These are phyloP conservation scores for Beaufortia kweichowensis DNA, from an alignment of 2,113 vertebrate species.

Conservation along the genomic window DNA sequence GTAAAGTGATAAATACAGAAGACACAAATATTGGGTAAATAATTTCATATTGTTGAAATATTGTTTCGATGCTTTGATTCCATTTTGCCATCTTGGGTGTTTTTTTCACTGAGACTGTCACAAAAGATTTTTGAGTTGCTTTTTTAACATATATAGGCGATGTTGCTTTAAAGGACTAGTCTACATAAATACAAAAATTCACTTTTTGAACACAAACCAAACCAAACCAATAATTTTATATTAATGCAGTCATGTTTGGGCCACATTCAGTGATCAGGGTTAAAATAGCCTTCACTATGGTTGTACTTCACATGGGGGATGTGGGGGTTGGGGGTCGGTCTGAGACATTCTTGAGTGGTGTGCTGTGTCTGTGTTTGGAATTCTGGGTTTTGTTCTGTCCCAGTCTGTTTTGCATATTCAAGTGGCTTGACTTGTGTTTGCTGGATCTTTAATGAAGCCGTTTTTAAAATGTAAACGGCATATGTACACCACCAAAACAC, in stretches of 20 bases:
- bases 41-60: no score
- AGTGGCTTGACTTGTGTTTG: conserved; percentile 46
- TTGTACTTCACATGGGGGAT: conserved; percentile 17
- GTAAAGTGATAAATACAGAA: no score
- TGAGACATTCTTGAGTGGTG: conserved; percentile 22
- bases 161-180: no score
- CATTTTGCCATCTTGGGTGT: no score
- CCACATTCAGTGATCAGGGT: conserved; percentile 28
- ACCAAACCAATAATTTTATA: no score
- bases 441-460: conserved; percentile 42
- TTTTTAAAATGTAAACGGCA: conserved; percentile 43
- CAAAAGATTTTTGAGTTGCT: no score
- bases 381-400: conserved; percentile 24
- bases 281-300: conserved; percentile 7
- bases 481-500: conserved; percentile 46
- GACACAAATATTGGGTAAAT: no score
- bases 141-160: no score
- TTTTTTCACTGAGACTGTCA: no score
- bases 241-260: conserved; percentile 7
- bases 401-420: conserved; percentile 50
- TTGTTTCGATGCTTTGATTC: no score
- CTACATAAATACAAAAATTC: no score
- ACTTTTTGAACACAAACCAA: no score
- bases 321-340: conserved; percentile 32
- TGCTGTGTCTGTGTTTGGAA: conserved; percentile 7